These are phyloP conservation scores for Rhinoderma darwinii DNA, from an alignment of 2,113 vertebrate species.

Conservation along the genomic window DNA sequence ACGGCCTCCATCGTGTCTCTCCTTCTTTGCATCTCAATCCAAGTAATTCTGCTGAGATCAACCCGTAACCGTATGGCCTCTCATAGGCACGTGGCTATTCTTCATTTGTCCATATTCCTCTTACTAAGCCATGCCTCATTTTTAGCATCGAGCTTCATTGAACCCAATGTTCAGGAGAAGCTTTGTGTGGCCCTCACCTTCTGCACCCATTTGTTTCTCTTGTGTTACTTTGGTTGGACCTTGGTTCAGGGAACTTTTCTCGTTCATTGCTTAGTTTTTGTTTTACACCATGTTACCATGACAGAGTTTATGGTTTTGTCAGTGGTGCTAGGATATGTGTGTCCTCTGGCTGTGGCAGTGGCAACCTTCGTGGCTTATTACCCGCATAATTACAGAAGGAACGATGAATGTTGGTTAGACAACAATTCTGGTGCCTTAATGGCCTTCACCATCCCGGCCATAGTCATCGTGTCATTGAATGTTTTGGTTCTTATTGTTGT, in stretches of 20 bases:
- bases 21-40: slow-evolving; percentile 23
- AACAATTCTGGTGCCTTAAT: background rate
- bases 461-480: slow-evolving; percentile 23
- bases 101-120: slow-evolving; percentile 6
- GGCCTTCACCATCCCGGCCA: slow-evolving; percentile 33
- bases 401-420: slow-evolving; percentile 12
- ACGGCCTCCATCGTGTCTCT: slow-evolving; percentile 4
- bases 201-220: slow-evolving; percentile 8
- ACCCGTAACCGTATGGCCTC: background rate
- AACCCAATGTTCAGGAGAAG: background rate
- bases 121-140: slow-evolving; percentile 29
- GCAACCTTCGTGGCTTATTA: background rate
- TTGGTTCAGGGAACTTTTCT: slow-evolving; percentile 21
- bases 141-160: background rate
- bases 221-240: slow-evolving; percentile 45
- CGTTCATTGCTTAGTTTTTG: background rate
- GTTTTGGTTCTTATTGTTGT: slow-evolving; percentile 32
- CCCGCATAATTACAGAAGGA: background rate
- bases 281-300: slow-evolving; percentile 27
- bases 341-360: background rate
- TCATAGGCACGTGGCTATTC: slow-evolving; percentile 2
- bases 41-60: background rate
- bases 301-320: slow-evolving; percentile 14
- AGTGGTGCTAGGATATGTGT: slow-evolving; percentile 13
- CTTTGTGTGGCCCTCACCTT: slow-evolving; percentile 30